Evolutionary conservation across 2,888 invertebrate genomes (phyloP), one percentile per base, ranked within the genome.

Genomic region (Trachelus tabidus): DNA sequence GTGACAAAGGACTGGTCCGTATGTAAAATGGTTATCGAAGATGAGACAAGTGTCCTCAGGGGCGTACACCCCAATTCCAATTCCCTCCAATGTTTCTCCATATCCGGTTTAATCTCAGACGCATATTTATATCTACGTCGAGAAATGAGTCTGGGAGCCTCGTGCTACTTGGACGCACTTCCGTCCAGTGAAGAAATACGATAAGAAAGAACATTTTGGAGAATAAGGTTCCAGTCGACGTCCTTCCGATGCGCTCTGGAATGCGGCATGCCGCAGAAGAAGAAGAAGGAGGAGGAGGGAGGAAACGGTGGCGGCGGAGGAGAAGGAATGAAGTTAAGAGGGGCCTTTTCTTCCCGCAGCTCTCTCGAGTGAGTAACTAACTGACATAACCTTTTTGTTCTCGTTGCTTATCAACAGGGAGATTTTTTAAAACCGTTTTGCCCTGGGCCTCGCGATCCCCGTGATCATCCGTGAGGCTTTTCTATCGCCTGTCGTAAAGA

Each of bases 191-290:
- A 56, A 56, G 56, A 56, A 56, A 56, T 56, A 56, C 56, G 56
- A 23, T 23, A 56, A 71, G 71, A 71, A 71, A 71, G 71, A 33
- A 12, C 33, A 71, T 71, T 71, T 71, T 71, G 6, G 31, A 33
- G 71, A 71, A 31, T 12, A 71, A 34, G 12, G 71, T 71, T 71
- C 71, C 71, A 71, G 12, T 71, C 71, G 71, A 71, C 71, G 71
- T 71, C 71, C 69, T 75, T 76, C 73, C 75, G 74, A 76, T 71
- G 79, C 71, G 71, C 71, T 71, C 71, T 71, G 71, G 71, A 71
- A 71, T 71, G 71, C 71, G 71, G 34, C 12, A 30, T 71, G 71
- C 71, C 31, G 71, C 12, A 35, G 34, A 76, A 71, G 40, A 40
- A 68, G 69, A 34, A 69, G 30, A 40, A 34, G 34, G 6, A 34